Evolutionary conservation across 1,140 invertebrate species (phyloP).

Genomic region (Prorops nasuta): DNA sequence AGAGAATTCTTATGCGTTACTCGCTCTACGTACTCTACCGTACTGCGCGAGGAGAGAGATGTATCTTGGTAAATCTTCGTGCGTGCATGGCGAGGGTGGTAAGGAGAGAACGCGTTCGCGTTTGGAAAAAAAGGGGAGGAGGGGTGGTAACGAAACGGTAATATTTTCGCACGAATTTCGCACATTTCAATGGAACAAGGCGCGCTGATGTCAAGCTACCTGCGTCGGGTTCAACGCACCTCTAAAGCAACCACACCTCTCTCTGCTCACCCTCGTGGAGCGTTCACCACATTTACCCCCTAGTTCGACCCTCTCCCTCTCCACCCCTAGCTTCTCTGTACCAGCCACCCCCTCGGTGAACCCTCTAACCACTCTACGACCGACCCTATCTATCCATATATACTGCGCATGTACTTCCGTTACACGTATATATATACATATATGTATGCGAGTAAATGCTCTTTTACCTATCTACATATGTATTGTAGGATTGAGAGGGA

Average conservation of each 20-base stretch:
- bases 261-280: slow-evolving; percentile 12
- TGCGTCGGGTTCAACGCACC: slow-evolving; percentile 47
- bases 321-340: slow-evolving; percentile 26
- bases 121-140: neutral
- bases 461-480: slow-evolving; percentile 28
- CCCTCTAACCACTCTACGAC: slow-evolving; percentile 36
- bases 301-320: neutral
- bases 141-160: too few species aligned
- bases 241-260: slow-evolving; percentile 47
- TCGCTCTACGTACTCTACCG: too few species aligned
- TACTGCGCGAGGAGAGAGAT: too few species aligned
- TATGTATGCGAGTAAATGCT: slow-evolving; percentile 23
- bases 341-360: slow-evolving; percentile 29
- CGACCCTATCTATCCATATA: slow-evolving; percentile 34
- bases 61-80: too few species aligned
- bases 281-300: neutral
- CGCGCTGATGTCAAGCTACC: slow-evolving; percentile 44
- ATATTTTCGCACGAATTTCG: slow-evolving; percentile 43
- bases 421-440: slow-evolving; percentile 20
- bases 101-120: neutral
- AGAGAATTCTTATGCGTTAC: too few species aligned
- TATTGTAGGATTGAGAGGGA: too few species aligned
- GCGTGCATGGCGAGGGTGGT: too few species aligned
- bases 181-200: slow-evolving; percentile 45
- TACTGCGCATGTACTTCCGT: neutral